These are phyloP conservation scores for Eupithecia subumbrata DNA, from an alignment of 2,888 invertebrate genomes.

Conservation along the genomic window DNA sequence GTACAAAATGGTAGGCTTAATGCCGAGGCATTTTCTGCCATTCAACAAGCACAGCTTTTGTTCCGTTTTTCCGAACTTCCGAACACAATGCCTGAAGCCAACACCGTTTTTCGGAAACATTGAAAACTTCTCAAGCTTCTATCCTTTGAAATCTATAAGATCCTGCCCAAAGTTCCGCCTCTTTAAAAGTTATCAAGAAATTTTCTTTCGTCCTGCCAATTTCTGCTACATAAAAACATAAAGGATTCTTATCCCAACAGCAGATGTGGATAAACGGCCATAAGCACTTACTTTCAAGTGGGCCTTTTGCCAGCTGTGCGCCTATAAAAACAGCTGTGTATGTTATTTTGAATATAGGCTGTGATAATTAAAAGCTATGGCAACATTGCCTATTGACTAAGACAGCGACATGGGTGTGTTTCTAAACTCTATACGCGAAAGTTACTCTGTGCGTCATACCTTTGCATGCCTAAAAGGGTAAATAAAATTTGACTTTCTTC, in stretches of 20 bases:
- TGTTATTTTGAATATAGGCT: conserved; percentile 13
- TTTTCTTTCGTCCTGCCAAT: conserved; percentile 12
- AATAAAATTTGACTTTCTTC: no score
- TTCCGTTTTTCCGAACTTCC: neutral
- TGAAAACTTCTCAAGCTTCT: neutral
- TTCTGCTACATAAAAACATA: conserved; percentile 29
- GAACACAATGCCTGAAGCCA: neutral
- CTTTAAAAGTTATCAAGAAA: neutral
- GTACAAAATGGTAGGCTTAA: neutral
- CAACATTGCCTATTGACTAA: neutral
- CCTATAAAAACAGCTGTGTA: conserved; percentile 15
- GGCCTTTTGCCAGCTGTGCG: conserved; percentile 22
- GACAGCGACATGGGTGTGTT: neutral
- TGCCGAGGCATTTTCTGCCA: neutral
- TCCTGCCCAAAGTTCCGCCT: neutral
- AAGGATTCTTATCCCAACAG: conserved; percentile 23
- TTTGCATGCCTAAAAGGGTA: no score
- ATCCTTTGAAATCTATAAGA: neutral
- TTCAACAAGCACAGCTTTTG: neutral
- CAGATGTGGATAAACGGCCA: conserved; percentile 36
- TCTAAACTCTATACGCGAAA: no score
- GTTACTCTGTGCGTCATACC: neutral
- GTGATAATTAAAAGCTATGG: conserved; percentile 19
- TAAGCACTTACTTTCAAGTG: conserved; percentile 38
- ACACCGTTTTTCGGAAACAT: neutral